Base-by-base conservation (phyloP, 2,797 vertebrate species). In the Ctenosaura bakeri region DNA sequence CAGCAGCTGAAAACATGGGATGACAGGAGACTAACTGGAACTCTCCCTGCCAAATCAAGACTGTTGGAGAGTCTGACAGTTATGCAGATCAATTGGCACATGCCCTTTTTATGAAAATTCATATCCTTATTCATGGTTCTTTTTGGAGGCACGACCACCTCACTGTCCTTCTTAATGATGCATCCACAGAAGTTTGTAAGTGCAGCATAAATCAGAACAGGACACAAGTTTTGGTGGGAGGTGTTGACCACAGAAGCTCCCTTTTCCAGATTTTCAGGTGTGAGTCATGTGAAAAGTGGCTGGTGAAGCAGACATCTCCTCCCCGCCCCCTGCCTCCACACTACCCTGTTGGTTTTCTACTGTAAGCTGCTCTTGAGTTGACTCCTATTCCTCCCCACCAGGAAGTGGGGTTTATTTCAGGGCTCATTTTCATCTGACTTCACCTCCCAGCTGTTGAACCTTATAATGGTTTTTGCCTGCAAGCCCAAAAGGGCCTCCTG, bases 361-460 rank as follows among this genome's bases (percentile, higher is more conserved):
- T 54, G 78, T 69, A 54, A 90, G 79, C 24, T 35, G 59, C 38
- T 86, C 77, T 32, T 62, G 66, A 59, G 29, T 81, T 54, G 24
- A 78, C 74, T 64, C 69, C 20, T 56, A 78, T 62, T 90, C 74
- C 74, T 90, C 80, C 59, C 66, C 86, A 90, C 80, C 90, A 90
- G 90, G 90, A 90, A 90, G 80, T 88, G 86, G 90, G 90, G 79
- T 90, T 87, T 90, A 88, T 87, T 90, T 90, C 90, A 90, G 73
- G 73, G 59, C 86, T 90, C 85, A 84, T 87, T 90, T 90, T 90
- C 20, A 35, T 90, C 90, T 90, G 90, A 90, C 90, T 90, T 90
- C 90, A 90, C 71, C 90, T 90, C 73, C 90, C 90, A 90, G 90
- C 90, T 90, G 90, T 88, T 90, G 90, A 80, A 77, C 73, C 73